phyloP scores from a whole-genome alignment of 2,888 invertebrate species.

The Monopis laevigella region DNA sequence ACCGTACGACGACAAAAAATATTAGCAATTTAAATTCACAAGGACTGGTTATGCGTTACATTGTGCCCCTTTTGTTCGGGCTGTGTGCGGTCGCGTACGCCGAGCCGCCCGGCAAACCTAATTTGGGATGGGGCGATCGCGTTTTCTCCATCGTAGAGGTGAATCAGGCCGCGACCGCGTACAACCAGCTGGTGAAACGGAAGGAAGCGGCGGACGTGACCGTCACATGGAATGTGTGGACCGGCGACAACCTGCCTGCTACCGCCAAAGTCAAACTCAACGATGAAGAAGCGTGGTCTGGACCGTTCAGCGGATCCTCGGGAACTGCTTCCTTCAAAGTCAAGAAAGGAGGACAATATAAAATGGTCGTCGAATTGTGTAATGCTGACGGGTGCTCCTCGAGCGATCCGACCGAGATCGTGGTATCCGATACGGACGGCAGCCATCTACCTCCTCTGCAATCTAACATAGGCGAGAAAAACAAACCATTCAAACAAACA shows the following conservation, averaged over 20 bases:
- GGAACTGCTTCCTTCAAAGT: constrained; percentile 50
- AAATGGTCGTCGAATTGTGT: constrained; percentile 53
- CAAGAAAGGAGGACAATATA: constrained; percentile 53
- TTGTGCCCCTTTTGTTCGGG: neutral
- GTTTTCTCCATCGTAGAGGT: constrained; percentile 57
- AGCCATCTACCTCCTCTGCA: constrained; percentile 55
- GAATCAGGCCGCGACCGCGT: constrained; percentile 59
- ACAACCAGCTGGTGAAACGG: constrained; percentile 52
- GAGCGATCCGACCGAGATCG: constrained; percentile 49
- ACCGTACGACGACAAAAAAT: constrained; percentile 25
- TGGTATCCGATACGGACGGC: constrained; percentile 59
- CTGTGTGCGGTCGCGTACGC: constrained; percentile 26
- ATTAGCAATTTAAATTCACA: constrained; percentile 16
- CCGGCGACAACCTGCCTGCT: constrained; percentile 41
- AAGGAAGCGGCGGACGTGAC: constrained; percentile 51
- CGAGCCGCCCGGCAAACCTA: constrained; percentile 51
- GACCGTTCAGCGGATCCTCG: constrained; percentile 34
- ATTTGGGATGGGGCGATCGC: constrained; percentile 56
- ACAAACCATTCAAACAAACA: constrained; percentile 56
- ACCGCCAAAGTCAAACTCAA: constrained; percentile 42
- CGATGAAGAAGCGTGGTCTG: constrained; percentile 49
- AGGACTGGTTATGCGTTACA: constrained; percentile 46
- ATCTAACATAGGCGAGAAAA: constrained; percentile 45
- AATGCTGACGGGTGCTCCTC: constrained; percentile 51
- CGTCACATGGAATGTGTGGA: constrained; percentile 60